Evolutionary conservation across 2,797 vertebrate genomes (phyloP), one percentile per base, ranked within the genome.

Genomic region (Anas georgica): DNA sequence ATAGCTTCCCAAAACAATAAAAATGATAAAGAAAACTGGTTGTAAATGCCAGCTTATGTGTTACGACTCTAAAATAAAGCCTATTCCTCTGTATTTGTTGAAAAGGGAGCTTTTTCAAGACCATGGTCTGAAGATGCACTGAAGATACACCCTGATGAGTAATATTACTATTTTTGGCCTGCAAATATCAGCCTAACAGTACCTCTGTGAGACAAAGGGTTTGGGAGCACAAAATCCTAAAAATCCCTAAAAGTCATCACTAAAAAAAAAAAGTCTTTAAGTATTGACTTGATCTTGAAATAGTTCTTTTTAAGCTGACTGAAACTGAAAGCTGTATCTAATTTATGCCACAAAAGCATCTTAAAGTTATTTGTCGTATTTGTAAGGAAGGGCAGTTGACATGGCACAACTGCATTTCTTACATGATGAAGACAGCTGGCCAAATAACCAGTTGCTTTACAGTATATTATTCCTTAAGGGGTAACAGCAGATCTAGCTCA

Each of bases 381-480:
- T 89, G 64, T 28, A 43, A 4, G 46, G 37, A 81, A 79, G 31
- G 62, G 9, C 3, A 2, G 26, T 76, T 91, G 69, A 55, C 4
- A 1, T 23, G 21, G 25, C 43, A 60, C 12, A 58, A 67, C 45
- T 69, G 39, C 20, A 41, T 37, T 94, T 80, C 35, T 69, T 46
- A 9, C 2, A 1, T 16, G 31, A 54, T 29, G 33, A 60, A 74
- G 56, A 56, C 10, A 8, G 31, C 15, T 70, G 73, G 33, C 1
- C 0, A 56, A 70, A 74, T 16, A 81, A 37, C 8, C 52, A 77
- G 76, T 29, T 95, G 66, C 81, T 60, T 87, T 56, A 13, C 17
- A 60, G 29, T 45, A 25, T 0, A 0, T 46, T 64, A 62, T n/a
- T 50, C 48, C 43, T 90, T 70, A 43, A 0, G 3, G 18, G 14